Base-by-base conservation (phyloP, 2,797 vertebrate genomes). In the Euthynnus affinis region DNA sequence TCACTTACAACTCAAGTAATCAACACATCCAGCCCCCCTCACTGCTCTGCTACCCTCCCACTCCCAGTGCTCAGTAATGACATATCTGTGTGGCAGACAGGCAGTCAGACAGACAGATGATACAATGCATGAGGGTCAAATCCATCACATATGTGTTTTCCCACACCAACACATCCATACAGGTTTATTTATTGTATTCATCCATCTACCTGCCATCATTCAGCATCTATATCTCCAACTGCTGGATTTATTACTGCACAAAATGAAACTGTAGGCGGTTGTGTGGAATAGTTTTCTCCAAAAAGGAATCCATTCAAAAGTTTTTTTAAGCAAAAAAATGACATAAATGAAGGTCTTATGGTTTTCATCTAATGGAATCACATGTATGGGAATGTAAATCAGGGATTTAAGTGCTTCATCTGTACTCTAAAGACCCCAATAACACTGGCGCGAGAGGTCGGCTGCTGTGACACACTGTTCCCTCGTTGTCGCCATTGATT, bases 401-500 rank as follows among this genome's bases (percentile, higher is more conserved):
- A 61, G 44, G 13, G 49, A 60, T 81, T 74, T 84, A 73, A 80
- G 65, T 68, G 81, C 81, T 58, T 6, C 1, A 17, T 49, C 42
- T 66, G 60, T 66, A 59, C 55, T 79, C 76, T 61, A 67, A 49
- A 72, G 72, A 67, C 18, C 61, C 15, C 22, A 73, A 69, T 69
- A 48, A 59, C 60, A 27, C n/a, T 58, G 80, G 53, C 20, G 32
- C 75, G 61, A 78, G 80, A 80, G 77, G 84, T 72, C 46, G 67
- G 74, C 81, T 3, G 56, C 74, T 58, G 76, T 65, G 85, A 76
- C 77, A 76, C 32, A 17, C 68, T 22, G 49, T 83, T 90, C 76
- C 23, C 83, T 83, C 49, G 37, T 89, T 86, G 83, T 81, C 72
- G 9, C 78, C 86, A 95, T 93, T 89, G 93, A 94, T 94, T 94